Evolutionary conservation across 2,888 invertebrate species (phyloP).

Genomic region (Leptura quadrifasciata): DNA sequence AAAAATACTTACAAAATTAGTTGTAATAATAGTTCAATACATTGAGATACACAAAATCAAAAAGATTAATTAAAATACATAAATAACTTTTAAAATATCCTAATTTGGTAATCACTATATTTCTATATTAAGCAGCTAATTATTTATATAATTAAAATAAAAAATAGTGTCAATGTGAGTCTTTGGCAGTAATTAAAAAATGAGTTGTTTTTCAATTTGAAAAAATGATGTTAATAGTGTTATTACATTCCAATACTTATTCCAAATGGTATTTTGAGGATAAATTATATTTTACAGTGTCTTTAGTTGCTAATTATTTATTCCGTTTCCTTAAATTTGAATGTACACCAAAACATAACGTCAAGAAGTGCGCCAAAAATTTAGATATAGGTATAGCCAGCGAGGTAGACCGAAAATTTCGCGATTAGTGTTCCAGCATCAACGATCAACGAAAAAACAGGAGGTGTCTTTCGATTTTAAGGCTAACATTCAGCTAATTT

Average conservation of each 20-base stretch:
- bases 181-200: no score
- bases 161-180: no score
- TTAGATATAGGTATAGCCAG: background rate
- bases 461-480: background rate
- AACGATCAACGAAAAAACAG: background rate
- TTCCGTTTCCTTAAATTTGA: background rate
- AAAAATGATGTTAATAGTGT: background rate
- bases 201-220: no score
- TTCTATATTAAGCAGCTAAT: no score
- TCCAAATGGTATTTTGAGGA: background rate
- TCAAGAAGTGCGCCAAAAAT: background rate
- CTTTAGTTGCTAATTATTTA: background rate
- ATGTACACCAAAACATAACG: background rate
- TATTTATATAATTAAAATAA: no score
- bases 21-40: no score
- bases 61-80: no score
- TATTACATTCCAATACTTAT: background rate
- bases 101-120: no score
- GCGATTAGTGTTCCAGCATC: background rate
- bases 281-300: background rate
- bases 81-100: no score
- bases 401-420: conserved; percentile 13
- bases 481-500: background rate
- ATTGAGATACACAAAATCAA: no score
- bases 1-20: no score